Evolutionary conservation across 2,113 vertebrate species (phyloP), one percentile per base, ranked within the genome.

Genomic region (Tychaedon coryphoeus): DNA sequence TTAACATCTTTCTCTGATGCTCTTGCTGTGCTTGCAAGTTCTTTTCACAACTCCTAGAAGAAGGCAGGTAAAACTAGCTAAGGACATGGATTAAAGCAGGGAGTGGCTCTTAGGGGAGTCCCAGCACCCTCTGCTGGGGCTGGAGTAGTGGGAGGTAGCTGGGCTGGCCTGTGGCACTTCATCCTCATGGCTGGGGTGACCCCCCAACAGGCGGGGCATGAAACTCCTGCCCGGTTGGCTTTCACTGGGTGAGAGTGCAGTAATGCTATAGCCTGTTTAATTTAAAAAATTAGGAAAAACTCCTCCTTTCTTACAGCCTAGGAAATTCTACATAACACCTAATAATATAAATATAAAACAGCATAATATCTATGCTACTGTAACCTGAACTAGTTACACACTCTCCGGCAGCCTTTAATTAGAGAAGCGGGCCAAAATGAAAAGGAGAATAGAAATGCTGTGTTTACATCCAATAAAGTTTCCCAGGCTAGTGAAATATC

Each of bases 101-200:
- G 25, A 78, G 26, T 5, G 5, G 43, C 12, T 85, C 31, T 34
- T 5, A 5, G 19, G 72, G 62, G 50, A 72, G 33, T 18, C 58
- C 2, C 8, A 36, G 53, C 66, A 86, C n/a, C 65, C 85, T 50
- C 71, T 74, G 47, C 74, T 25, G 65, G 60, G 60, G 40, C 34
- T 62, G 71, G 25, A 76, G 40, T 4, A 9, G 9, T 33, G 56
- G 48, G 56, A 62, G 22, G 25, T 4, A 23, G 29, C 33, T 4
- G 6, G 48, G 34, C n/a, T 1, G 0, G 58, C 34, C 34, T 4
- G 2, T 18, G 17, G 28, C 1, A 6, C 23, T 16, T 40, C 2
- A 1, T 18, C 58, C 48, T 58, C n/a, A 17, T 1, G 4, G 45
- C 9, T 10, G 4, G 11, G 31, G 28, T 1, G 12, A 79, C 6